A percentile compares a stretch with the other conserved stretches of the same genome.
These are phyloP conservation scores for Teinopalpus imperialis DNA, from an alignment of 2,888 invertebrate species.

Conservation along the genomic window DNA sequence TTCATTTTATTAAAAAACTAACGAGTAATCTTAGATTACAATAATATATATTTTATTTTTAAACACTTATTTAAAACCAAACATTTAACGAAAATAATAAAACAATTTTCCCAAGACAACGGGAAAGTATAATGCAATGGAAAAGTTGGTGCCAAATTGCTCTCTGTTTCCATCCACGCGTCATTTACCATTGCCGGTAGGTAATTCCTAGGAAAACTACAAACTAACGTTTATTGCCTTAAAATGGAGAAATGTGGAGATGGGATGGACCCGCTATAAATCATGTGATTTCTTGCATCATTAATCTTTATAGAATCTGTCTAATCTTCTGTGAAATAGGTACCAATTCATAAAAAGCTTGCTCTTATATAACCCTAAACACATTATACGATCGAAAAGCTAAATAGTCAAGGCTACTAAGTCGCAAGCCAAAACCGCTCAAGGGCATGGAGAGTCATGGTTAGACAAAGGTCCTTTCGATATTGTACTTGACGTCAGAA, in stretches of 20 bases:
- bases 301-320: constrained; percentile 15
- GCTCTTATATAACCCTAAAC: no score
- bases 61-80: no score
- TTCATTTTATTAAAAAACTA: no score
- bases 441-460: no score
- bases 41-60: no score
- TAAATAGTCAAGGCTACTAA: no score
- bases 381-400: no score
- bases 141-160: constrained; percentile 73
- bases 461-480: no score
- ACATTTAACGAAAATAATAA: not conserved
- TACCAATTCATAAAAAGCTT: constrained; percentile 19
- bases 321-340: constrained; percentile 23
- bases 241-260: constrained; percentile 23
- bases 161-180: constrained; percentile 65
- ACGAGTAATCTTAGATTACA: no score
- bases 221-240: constrained; percentile 25
- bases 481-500: no score
- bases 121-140: constrained; percentile 31
- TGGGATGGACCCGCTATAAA: constrained; percentile 23
- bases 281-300: constrained; percentile 21
- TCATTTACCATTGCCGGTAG: constrained; percentile 59
- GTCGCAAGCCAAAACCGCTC: no score
- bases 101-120: not conserved
- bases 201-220: constrained; percentile 34